Base-by-base conservation (phyloP, 2,888 invertebrate species). In the Spatulosminthurus flaviceps region DNA sequence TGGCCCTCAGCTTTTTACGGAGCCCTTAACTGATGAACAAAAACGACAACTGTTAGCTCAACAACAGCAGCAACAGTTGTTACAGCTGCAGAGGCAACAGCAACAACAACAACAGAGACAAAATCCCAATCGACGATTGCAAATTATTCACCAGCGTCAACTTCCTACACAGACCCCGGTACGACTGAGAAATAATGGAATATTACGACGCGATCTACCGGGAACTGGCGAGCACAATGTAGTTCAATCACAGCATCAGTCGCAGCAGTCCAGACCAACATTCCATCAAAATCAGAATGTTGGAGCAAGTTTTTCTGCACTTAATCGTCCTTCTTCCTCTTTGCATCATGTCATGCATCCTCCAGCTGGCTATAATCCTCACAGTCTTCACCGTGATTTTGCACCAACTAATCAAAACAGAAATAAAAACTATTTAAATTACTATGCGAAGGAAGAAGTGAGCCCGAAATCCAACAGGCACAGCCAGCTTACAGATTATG, bases 1-100 rank as follows among this genome's bases (percentile, higher is more conserved):
- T 71, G 85, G 85, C 9, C 85, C 85, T 7, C 85, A 85, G 80
- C 71, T 85, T 16, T 85, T 84, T 41, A 85, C 85, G 9, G 84
- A 85, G 16, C 82, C 84, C 9, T 60, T 85, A 2, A 75, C 79
- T n/a, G 81, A 82, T 80, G 85, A 84, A 67, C 67, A 78, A 16
- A 76, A 81, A 24, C 74, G 80, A 41, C 75, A 73, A 41, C 28
- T 78, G 28, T 26, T 51, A 22, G 41, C 51, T 4, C 70, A 78
- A 72, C 74, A 75, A 43, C 74, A 75, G 21, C 61, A 67, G 21
- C 79, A 79, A 21, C 67, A 66, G 21, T 67, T 29, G 7, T 41
- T 24, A n/a, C 77, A 69, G 60, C 71, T 21, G 19, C 60, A 13
- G 22, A 64, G 26, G 26, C 42, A 29, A 16, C 34, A 76, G 41